phyloP scores from a whole-genome alignment of 2,113 vertebrate species.

The Sinocyclocheilus anshuiensis region DNA sequence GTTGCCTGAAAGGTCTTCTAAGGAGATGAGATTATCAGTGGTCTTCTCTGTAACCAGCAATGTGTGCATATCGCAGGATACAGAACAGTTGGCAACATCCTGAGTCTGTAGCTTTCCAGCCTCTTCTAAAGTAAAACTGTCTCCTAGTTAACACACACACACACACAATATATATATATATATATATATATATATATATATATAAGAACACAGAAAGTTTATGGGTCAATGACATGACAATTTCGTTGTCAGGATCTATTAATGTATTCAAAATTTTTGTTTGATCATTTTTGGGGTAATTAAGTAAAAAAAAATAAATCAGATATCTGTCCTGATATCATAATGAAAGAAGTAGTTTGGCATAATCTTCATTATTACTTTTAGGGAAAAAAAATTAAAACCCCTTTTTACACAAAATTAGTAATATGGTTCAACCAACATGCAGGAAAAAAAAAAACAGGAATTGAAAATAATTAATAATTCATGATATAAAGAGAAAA shows the following conservation, averaged over 20 bases:
- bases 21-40: slow-evolving; percentile 47
- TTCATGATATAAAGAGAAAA: too few species aligned
- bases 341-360: too few species aligned
- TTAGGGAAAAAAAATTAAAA: too few species aligned
- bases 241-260: too few species aligned
- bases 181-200: neutral
- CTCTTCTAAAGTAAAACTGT: slow-evolving; percentile 55
- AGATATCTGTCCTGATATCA: neutral
- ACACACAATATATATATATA: too few species aligned
- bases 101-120: slow-evolving; percentile 46
- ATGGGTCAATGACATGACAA: too few species aligned
- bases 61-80: slow-evolving; percentile 40
- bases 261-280: neutral
- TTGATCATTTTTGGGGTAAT: too few species aligned
- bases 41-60: neutral
- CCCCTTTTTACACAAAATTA: too few species aligned
- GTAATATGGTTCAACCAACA: too few species aligned
- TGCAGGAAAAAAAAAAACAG: too few species aligned
- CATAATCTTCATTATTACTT: too few species aligned
- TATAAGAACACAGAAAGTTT: neutral
- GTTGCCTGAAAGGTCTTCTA: slow-evolving; percentile 52
- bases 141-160: slow-evolving; percentile 52
- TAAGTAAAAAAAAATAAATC: neutral
- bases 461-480: too few species aligned
- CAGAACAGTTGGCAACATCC: slow-evolving; percentile 55